These are phyloP conservation scores for Achlya flavicornis DNA, from an alignment of 2,888 invertebrate genomes.

Conservation along the genomic window DNA sequence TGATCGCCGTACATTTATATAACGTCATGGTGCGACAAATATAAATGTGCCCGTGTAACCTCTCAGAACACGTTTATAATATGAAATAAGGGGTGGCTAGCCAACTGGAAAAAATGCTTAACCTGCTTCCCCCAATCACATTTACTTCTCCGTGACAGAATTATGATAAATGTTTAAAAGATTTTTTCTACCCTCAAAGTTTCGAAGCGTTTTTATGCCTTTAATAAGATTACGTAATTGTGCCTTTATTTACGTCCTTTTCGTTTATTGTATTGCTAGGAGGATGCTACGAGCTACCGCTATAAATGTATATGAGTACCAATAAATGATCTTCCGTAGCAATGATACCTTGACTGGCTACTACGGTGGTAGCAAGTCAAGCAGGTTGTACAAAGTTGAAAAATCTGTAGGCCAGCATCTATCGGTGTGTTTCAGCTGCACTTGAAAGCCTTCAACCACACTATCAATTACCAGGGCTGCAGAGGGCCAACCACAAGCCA, in stretches of 20 bases:
- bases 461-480: no score
- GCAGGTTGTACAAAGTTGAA: no score
- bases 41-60: conserved; percentile 52
- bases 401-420: no score
- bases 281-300: not conserved
- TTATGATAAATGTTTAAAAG: conserved; percentile 63
- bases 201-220: not conserved
- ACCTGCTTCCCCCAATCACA: conserved; percentile 71
- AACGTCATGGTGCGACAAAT: conserved; percentile 51
- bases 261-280: not conserved
- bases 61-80: conserved; percentile 47
- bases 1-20: conserved; percentile 54
- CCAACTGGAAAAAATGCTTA: conserved; percentile 72
- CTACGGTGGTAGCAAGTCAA: no score
- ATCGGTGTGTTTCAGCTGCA: no score
- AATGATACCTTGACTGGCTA: no score
- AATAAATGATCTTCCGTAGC: no score
- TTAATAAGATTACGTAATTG: not conserved
- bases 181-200: conserved; percentile 25
- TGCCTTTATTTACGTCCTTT: not conserved
- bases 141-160: conserved; percentile 61
- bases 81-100: conserved; percentile 64
- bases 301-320: no score
- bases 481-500: no score
- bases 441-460: no score